Evolutionary conservation across 2,797 vertebrate species (phyloP).

Genomic region (Benthosema pterotum): DNA sequence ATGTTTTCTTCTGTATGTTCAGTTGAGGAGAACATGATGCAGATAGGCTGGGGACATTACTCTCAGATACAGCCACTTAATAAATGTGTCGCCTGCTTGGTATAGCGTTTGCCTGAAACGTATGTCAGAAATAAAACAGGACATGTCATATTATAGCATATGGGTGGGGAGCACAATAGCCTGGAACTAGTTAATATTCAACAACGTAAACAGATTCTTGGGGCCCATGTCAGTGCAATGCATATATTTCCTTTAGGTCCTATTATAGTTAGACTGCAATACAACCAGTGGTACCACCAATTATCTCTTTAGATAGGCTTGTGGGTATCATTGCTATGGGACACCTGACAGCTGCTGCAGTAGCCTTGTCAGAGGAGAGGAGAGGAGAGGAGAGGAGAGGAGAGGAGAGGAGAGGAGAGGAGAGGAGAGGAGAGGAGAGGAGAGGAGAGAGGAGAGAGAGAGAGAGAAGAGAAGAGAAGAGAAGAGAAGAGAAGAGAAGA

Average conservation of each 20-base stretch:
- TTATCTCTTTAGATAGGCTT: neutral
- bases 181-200: no score
- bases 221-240: neutral
- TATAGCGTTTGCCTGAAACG: conserved; percentile 1
- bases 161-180: neutral
- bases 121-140: conserved; percentile 7
- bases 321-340: neutral
- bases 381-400: no score
- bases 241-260: neutral
- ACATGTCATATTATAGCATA: neutral
- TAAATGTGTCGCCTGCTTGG: conserved; percentile 6
- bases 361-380: no score
- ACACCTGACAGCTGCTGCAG: conserved; percentile 12
- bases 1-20: conserved; percentile 12
- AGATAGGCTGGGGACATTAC: conserved; percentile 9
- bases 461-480: neutral
- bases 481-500: neutral
- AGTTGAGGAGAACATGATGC: conserved; percentile 12
- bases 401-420: no score
- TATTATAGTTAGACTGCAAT: conserved; percentile 12
- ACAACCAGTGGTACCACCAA: conserved; percentile 1
- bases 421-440: neutral
- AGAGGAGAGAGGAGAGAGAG: neutral
- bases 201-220: neutral
- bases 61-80: conserved; percentile 14